These are phyloP conservation scores for Trematocara marginatum DNA, from an alignment of 2,113 vertebrate species.

Conservation along the genomic window DNA sequence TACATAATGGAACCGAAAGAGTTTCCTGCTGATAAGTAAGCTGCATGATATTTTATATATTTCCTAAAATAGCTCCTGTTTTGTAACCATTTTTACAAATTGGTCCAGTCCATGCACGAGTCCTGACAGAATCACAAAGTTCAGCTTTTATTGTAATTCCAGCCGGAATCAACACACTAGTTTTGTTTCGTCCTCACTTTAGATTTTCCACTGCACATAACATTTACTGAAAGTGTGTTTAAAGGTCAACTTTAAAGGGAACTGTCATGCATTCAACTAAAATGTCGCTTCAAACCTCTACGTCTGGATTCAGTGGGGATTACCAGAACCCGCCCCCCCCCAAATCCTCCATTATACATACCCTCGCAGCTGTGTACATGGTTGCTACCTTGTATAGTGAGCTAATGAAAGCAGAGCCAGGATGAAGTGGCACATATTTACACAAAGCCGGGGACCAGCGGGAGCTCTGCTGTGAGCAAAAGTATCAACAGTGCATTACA, in stretches of 20 bases:
- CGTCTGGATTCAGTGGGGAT: background rate
- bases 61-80: background rate
- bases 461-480: background rate
- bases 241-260: background rate
- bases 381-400: background rate
- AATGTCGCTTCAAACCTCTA: background rate
- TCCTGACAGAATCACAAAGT: background rate
- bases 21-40: rapidly evolving
- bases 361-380: background rate
- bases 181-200: background rate
- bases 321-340: background rate
- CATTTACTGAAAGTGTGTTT: background rate
- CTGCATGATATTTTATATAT: background rate
- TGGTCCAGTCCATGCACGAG: background rate
- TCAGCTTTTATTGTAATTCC: background rate
- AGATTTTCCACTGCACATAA: background rate
- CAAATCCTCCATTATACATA: background rate
- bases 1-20: background rate
- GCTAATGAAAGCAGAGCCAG: background rate
- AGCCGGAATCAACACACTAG: background rate
- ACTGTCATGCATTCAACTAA: background rate
- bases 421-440: constrained; percentile 30
- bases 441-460: background rate
- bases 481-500: background rate
- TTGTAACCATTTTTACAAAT: background rate